Evolutionary conservation across 2,113 vertebrate species (phyloP).

Genomic region (Pteronura brasiliensis): DNA sequence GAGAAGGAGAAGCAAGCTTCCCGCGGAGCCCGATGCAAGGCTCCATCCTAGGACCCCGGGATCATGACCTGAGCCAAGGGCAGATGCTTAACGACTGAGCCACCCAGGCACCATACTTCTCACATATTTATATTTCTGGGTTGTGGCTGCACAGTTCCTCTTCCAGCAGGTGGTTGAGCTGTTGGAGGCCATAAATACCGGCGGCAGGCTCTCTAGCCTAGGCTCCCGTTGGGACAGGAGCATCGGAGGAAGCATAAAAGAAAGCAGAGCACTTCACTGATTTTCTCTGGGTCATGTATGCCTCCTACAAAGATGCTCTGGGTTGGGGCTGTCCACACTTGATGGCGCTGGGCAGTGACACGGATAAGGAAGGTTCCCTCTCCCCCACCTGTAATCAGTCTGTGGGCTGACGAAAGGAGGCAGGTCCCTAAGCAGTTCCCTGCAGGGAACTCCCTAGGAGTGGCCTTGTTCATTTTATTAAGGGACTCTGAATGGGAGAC

Average conservation of each 20-base stretch:
- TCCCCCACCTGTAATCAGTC: not conserved
- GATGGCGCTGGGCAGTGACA: not conserved
- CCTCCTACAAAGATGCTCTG: not conserved
- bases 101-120: not conserved
- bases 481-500: not conserved
- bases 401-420: not conserved
- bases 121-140: accelerated
- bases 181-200: not conserved
- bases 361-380: not conserved
- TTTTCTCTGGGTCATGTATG: not conserved
- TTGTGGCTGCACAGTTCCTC: not conserved
- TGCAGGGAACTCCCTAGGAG: accelerated
- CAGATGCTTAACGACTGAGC: not conserved
- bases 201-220: not conserved
- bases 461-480: not conserved
- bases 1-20: too few species aligned
- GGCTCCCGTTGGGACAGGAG: not conserved
- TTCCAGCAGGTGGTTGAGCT: slow-evolving; percentile 13
- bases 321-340: not conserved
- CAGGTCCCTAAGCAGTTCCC: not conserved
- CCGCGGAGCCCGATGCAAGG: not conserved
- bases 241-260: slow-evolving; percentile 23
- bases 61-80: not conserved
- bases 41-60: not conserved
- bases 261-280: not conserved